Percentiles rank a stretch among this genome's conserved stretches.
These are phyloP conservation scores for Lypha dubia DNA, from an alignment of 2,888 invertebrate species.

Conservation along the genomic window DNA sequence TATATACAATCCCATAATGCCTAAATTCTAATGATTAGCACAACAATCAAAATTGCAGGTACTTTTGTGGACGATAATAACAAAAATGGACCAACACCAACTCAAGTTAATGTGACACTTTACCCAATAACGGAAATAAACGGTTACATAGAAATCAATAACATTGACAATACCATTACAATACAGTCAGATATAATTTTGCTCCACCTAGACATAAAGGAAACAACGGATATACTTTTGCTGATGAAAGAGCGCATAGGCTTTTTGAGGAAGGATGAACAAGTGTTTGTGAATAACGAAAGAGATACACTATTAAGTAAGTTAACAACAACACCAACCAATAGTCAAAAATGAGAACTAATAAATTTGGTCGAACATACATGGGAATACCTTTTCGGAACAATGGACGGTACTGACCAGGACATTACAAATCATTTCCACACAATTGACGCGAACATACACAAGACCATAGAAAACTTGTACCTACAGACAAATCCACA, in stretches of 20 bases:
- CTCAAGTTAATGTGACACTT: neutral
- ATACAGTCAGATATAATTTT: constrained; percentile 17
- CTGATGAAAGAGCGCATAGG: neutral
- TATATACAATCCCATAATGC: neutral
- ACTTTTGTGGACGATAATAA: neutral
- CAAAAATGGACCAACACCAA: neutral
- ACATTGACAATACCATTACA: neutral
- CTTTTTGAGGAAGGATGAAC: neutral
- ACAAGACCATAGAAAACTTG: constrained; percentile 29
- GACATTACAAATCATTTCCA: constrained; percentile 27
- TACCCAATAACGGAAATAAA: neutral
- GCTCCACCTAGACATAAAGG: constrained; percentile 28
- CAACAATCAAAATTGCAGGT: neutral
- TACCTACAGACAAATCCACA: constrained; percentile 38
- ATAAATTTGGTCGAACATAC: constrained; percentile 34
- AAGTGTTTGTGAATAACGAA: constrained; percentile 15
- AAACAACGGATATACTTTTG: constrained; percentile 11
- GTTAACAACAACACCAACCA: constrained; percentile 40
- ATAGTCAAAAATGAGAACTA: constrained; percentile 29
- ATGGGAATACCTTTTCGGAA: constrained; percentile 31
- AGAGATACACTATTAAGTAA: constrained; percentile 26
- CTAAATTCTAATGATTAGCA: no score
- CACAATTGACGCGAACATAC: constrained; percentile 17
- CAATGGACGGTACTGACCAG: constrained; percentile 30
- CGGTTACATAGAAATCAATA: neutral